Evolutionary conservation across 2,888 invertebrate species (phyloP).

Genomic region (Drosophila phalerata): DNA sequence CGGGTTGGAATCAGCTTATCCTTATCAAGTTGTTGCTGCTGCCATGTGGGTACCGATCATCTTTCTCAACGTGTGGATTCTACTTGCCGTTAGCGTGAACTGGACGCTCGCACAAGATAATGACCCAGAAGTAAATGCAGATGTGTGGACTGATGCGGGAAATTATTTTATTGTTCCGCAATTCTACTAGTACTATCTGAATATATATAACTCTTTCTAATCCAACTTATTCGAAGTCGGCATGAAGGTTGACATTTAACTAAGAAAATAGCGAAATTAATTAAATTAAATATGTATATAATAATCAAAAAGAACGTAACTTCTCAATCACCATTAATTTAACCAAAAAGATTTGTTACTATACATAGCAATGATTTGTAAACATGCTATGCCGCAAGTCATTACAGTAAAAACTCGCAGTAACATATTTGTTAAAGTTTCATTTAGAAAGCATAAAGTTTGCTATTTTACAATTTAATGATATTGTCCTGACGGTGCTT

Average conservation of each 20-base stretch:
- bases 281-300: no score
- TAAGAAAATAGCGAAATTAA: no score
- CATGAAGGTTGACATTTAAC: no score
- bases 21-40: background rate
- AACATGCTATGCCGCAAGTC: no score
- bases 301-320: no score
- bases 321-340: no score
- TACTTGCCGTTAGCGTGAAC: background rate
- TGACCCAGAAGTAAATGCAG: background rate
- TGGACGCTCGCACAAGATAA: background rate
- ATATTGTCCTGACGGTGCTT: no score
- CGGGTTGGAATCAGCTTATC: background rate
- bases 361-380: no score
- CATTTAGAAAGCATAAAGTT: background rate
- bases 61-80: background rate
- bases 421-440: background rate
- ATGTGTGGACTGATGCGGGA: background rate
- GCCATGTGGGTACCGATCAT: background rate
- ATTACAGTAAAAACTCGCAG: no score
- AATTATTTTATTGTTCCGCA: background rate
- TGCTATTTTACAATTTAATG: background rate
- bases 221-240: no score
- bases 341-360: no score
- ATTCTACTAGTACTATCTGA: background rate
- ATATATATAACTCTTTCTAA: no score